Percentiles rank a stretch among this genome's conserved stretches.
These are phyloP conservation scores for Theristicus caerulescens DNA, from an alignment of 2,113 vertebrate species.

Conservation along the genomic window DNA sequence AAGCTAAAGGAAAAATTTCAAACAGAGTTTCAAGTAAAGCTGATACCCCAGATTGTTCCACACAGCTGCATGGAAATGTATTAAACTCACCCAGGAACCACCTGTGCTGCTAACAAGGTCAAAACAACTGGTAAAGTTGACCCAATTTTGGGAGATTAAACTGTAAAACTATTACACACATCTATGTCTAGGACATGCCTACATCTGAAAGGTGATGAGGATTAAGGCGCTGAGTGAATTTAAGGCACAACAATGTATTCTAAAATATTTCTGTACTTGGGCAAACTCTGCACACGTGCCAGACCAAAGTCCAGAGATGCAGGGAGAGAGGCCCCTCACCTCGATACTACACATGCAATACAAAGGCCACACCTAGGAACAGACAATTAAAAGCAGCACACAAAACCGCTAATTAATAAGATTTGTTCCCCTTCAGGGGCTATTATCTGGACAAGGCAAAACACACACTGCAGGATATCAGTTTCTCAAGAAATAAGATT, in stretches of 20 bases:
- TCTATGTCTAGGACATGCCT: background rate
- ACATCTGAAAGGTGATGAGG: background rate
- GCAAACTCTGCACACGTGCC: background rate
- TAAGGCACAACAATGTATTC: background rate
- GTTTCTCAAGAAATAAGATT: conserved; percentile 6
- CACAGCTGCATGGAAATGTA: background rate
- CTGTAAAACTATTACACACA: conserved; percentile 9
- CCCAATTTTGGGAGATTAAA: background rate
- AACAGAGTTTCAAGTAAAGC: background rate
- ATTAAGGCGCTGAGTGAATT: background rate
- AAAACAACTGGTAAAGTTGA: conserved; percentile 17
- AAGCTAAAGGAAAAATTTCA: background rate
- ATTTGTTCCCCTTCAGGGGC: background rate
- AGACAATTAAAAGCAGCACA: background rate
- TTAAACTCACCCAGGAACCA: background rate
- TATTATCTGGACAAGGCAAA: background rate
- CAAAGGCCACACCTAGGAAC: background rate
- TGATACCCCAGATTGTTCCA: background rate
- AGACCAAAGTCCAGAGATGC: background rate
- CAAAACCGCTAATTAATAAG: background rate
- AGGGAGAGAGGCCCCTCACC: background rate
- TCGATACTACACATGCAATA: rapidly evolving
- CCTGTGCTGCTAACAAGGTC: background rate
- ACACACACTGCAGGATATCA: background rate
- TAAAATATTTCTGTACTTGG: background rate